Base-by-base conservation (phyloP, 2,797 vertebrate genomes). In the Oceanodroma leucorhoa region DNA sequence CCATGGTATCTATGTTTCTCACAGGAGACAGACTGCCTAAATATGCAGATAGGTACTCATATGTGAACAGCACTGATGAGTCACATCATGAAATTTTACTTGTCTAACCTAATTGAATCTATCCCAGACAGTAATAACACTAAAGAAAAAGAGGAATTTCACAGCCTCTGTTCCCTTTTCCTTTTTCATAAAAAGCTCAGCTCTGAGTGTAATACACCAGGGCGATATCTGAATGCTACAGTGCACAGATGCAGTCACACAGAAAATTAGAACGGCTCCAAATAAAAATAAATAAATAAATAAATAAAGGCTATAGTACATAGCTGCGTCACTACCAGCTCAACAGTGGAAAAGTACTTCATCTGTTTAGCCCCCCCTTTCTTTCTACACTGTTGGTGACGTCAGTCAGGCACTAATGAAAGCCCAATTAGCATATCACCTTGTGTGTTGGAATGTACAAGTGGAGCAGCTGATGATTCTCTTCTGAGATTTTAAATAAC, bases 381-480 rank as follows among this genome's bases (percentile, higher is more conserved):
- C 89, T 88, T 91, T 87, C 88, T 64, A 46, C 78, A 65, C 88
- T 67, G 78, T 40, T 83, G 72, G 53, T 95, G 94, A 95, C 61
- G 23, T 94, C 95, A 97, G 79, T 13, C 79, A 94, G 66, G 70
- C 93, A 84, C 81, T 93, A 96, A 96, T 95, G 91, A 95, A 96
- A 92, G 87, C 61, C 40, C 81, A 84, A 93, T 97, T 96, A 96
- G 90, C 91, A 94, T 97, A 94, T 93, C 95, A 95, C 89, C 95
- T 95, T 89, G 79, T 82, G 73, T 73, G 69, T 88, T 71, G 62
- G 58, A 95, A 83, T 67, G 82, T 90, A 80, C 61, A 93, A 92
- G 65, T 87, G 78, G 53, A 90, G 83, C 86, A 94, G 95, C 72
- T 93, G 81, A 93, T 70, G 66, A 80, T 76, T 96, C 83, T 90